Evolutionary conservation across 2,888 invertebrate genomes (phyloP).

Genomic region (Zaprionus lineosus): DNA sequence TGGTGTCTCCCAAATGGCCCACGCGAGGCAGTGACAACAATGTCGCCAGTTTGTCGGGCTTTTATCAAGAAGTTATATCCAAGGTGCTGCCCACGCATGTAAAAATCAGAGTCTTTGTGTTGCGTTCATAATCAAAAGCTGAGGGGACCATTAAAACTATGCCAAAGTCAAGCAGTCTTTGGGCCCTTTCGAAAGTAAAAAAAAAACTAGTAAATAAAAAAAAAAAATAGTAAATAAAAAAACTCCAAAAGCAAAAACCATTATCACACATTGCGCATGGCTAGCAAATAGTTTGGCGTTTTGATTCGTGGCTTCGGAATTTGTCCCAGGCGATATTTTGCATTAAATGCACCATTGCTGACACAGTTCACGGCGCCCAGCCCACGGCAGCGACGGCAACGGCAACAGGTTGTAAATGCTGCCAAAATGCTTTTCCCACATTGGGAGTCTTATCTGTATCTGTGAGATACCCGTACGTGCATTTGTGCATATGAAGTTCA

Average conservation of each 20-base stretch:
- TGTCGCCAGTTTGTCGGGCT: slow-evolving; percentile 63
- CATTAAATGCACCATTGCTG: slow-evolving; percentile 66
- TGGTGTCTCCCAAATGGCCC: slow-evolving; percentile 31
- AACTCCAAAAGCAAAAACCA: slow-evolving; percentile 16
- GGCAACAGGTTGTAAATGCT: slow-evolving; percentile 44
- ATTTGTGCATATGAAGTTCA: slow-evolving; percentile 61
- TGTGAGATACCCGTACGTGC: slow-evolving; percentile 42
- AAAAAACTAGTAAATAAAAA: slow-evolving; percentile 1
- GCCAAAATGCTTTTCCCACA: slow-evolving; percentile 74
- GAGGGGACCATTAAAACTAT: slow-evolving; percentile 60
- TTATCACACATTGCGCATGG: slow-evolving; percentile 53
- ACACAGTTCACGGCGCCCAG: slow-evolving; percentile 68
- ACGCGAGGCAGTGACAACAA: slow-evolving; percentile 45
- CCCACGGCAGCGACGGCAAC: slow-evolving; percentile 30
- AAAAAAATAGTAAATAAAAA: neutral
- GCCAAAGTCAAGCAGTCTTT: slow-evolving; percentile 62
- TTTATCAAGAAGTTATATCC: slow-evolving; percentile 44
- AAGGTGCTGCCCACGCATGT: slow-evolving; percentile 43
- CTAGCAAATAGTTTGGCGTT: slow-evolving; percentile 46
- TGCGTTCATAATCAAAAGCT: slow-evolving; percentile 22
- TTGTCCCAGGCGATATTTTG: slow-evolving; percentile 45
- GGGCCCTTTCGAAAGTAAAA: slow-evolving; percentile 56
- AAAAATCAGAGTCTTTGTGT: slow-evolving; percentile 22
- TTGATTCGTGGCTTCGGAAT: slow-evolving; percentile 36
- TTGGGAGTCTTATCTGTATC: slow-evolving; percentile 35